Base-by-base conservation (phyloP, 2,888 invertebrate species). In the Parelbella ahira region DNA sequence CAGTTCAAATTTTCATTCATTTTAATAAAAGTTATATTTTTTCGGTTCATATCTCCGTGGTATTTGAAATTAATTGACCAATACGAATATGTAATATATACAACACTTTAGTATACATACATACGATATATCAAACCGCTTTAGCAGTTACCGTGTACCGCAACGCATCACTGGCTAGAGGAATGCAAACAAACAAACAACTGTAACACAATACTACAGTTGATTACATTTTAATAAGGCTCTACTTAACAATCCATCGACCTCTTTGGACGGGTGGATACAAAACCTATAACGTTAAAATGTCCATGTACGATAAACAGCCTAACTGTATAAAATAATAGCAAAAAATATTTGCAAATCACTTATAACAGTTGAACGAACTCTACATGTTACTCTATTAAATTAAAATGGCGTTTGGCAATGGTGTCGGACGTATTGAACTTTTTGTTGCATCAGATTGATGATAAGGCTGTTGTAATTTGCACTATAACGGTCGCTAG, bases 401-500 rank as follows among this genome's bases (percentile, higher is more conserved):
- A 73, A 74, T 71, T 60, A 71, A 76, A 75, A 69, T 68, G 63
- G 61, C 60, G 62, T 70, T 36, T 12, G 20, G 13, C 20, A 27
- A 12, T 13, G 21, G 20, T 73, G 55, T 55, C 57, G 53, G 63
- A 66, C 62, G 67, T 69, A 71, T 68, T 62, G 58, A 55, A 69
- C 61, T 72, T 69, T 38, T 32, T 56, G 45, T 54, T 58, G 47
- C 41, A 34, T 41, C 39, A 36, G 28, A 30, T 25, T 15, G 1
- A 7, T 9, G 19, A 28, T 46, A 39, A n/a, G n/a, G n/a, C 12
- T 53, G 56, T 41, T 47, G 48, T 9, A 56, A 53, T 55, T 59
- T 55, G 45, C 45, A 47, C 58, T 58, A 18, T 71, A 65, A 53
- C 36, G 12, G 46, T 25, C n/a, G 23, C 37, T 21, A 18, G 28